phyloP scores from a whole-genome alignment of 2,113 vertebrate genomes.

The Larimichthys polyactis region DNA sequence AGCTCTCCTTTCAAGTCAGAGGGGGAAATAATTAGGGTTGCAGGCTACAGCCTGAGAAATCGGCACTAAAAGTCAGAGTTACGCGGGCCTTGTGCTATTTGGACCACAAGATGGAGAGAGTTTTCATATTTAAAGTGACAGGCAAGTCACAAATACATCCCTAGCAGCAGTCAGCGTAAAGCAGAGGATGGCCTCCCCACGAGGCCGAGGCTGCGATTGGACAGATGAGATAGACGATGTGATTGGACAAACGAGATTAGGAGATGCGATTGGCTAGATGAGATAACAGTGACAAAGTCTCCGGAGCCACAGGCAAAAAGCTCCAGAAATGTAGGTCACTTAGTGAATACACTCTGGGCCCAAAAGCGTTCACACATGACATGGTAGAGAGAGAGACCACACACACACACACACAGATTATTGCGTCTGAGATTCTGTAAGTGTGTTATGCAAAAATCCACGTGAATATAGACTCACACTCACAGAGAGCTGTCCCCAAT shows the following conservation, averaged over 20 bases:
- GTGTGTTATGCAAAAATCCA: slow-evolving; percentile 40
- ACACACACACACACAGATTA: slow-evolving; percentile 19
- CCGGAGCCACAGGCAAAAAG: slow-evolving; percentile 60
- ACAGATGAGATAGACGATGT: slow-evolving; percentile 13
- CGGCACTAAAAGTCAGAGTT: slow-evolving; percentile 44
- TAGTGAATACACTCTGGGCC: slow-evolving; percentile 44
- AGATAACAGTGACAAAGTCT: slow-evolving; percentile 65
- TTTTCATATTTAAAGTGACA: slow-evolving; percentile 46
- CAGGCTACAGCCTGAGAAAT: slow-evolving; percentile 19
- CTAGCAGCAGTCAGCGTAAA: not conserved
- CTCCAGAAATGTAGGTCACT: slow-evolving; percentile 70
- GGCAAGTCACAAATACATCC: not conserved
- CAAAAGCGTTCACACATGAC: slow-evolving; percentile 68
- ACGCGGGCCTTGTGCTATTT: not conserved
- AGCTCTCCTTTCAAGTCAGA: slow-evolving; percentile 35
- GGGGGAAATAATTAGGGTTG: slow-evolving; percentile 44
- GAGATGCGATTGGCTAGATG: slow-evolving; percentile 66
- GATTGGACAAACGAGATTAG: slow-evolving; percentile 54
- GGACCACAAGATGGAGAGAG: slow-evolving; percentile 22
- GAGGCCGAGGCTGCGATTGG: slow-evolving; percentile 23
- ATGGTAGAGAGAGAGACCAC: slow-evolving; percentile 19
- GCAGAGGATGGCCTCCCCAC: slow-evolving; percentile 7
- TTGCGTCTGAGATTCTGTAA: slow-evolving; percentile 39
- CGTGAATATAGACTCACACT: not conserved
- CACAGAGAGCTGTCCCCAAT: slow-evolving; percentile 33